A percentile compares a stretch with the other conserved stretches of the same genome.
phyloP scores from a whole-genome alignment of 2,888 invertebrate genomes.

The Lasiommata megera region DNA sequence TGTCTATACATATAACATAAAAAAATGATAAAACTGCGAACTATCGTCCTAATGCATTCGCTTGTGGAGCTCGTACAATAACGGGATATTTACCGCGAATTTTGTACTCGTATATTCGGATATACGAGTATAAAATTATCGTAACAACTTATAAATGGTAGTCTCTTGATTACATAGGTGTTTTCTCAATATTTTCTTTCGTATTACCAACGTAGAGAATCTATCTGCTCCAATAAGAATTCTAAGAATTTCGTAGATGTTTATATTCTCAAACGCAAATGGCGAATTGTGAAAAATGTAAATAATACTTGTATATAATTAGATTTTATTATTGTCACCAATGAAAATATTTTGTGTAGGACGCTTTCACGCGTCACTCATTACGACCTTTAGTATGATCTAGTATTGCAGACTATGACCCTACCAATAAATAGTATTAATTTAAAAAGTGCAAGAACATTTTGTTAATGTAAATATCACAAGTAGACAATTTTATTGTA shows the following conservation, averaged over 20 bases:
- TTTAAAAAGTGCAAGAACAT: conserved; percentile 15
- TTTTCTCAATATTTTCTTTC: not conserved
- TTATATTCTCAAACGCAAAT: conserved; percentile 12
- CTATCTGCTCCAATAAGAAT: conserved; percentile 23
- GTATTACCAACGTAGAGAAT: not conserved
- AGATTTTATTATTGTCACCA: conserved; percentile 59
- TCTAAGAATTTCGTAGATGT: conserved; percentile 25
- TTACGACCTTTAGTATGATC: conserved; percentile 53
- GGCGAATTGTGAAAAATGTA: conserved; percentile 38
- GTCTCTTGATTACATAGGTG: not conserved
- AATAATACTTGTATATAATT: conserved; percentile 62
- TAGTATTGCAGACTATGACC: conserved; percentile 43
- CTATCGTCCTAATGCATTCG: no score
- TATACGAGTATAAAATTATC: no score
- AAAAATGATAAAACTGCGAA: no score
- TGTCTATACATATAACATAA: no score
- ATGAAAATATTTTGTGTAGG: conserved; percentile 56
- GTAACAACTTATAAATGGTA: no score
- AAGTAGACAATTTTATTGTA: conserved; percentile 25
- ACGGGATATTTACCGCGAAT: no score
- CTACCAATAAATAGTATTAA: conserved; percentile 24
- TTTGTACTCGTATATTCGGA: no score
- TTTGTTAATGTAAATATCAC: conserved; percentile 16
- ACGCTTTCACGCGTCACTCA: conserved; percentile 60
- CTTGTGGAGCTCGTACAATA: no score